Evolutionary conservation across 2,113 vertebrate genomes (phyloP).

Genomic region (Monarcha castaneiventris): DNA sequence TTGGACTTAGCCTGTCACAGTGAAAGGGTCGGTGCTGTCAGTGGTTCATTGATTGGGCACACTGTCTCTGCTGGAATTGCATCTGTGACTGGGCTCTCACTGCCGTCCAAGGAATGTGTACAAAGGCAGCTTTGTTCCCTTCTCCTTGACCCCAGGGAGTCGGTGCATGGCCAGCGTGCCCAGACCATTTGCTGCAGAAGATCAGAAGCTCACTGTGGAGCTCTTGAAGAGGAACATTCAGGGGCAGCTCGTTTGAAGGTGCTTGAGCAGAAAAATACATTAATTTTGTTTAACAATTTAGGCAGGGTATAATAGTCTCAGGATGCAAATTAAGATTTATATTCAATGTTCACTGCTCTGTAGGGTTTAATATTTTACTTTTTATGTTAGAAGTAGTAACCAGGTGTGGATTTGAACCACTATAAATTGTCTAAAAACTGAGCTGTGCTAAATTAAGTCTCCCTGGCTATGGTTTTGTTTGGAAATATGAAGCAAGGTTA

Average conservation of each 20-base stretch:
- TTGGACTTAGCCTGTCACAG: background rate
- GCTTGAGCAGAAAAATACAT: background rate
- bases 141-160: background rate
- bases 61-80: background rate
- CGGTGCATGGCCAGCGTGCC: background rate
- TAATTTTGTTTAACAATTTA: background rate
- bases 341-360: background rate
- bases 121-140: slow-evolving; percentile 64
- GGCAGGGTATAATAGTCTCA: background rate
- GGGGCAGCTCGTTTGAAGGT: background rate
- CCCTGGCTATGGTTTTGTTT: background rate
- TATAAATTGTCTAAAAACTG: background rate
- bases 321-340: background rate
- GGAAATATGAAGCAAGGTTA: background rate
- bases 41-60: background rate
- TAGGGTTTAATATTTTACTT: background rate
- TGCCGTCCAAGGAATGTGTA: background rate
- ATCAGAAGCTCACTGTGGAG: background rate
- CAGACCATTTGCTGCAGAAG: background rate
- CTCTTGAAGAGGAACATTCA: background rate
- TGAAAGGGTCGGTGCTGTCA: background rate
- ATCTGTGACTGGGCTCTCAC: background rate
- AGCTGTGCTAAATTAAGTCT: background rate
- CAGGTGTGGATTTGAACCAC: background rate
- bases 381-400: background rate